These are phyloP conservation scores for Macrosoma leucophasiata DNA, from an alignment of 2,888 invertebrate genomes.

Conservation along the genomic window DNA sequence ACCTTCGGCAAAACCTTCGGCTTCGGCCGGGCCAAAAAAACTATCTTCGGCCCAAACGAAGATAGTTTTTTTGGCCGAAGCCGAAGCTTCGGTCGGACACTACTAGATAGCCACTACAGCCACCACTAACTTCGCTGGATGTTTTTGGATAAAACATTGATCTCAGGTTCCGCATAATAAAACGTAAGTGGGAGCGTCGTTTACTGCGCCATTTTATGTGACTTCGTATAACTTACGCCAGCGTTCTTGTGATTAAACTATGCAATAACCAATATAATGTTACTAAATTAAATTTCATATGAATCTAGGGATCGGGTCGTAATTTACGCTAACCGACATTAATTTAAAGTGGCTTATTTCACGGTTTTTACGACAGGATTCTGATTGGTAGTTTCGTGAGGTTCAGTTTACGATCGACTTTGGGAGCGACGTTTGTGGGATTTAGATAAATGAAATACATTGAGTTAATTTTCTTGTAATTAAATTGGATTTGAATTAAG, in stretches of 20 bases:
- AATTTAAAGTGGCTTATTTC: constrained; percentile 45
- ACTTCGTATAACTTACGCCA: constrained; percentile 48
- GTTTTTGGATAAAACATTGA: constrained; percentile 41
- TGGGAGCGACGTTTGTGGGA: too few relatives aligned
- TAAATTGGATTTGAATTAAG: too few relatives aligned
- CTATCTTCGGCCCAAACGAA: too few relatives aligned
- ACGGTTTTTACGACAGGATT: constrained; percentile 35
- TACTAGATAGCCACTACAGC: too few relatives aligned
- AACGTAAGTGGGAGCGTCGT: constrained; percentile 58
- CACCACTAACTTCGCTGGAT: too few relatives aligned
- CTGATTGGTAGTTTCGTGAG: constrained; percentile 43
- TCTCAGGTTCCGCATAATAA: constrained; percentile 42
- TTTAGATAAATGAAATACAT: too few relatives aligned
- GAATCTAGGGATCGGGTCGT: constrained; percentile 35
- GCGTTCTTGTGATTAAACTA: constrained; percentile 51
- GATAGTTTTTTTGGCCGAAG: too few relatives aligned
- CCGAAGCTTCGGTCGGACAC: too few relatives aligned
- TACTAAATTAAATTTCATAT: constrained; percentile 50
- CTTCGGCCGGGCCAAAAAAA: too few relatives aligned
- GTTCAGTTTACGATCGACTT: constrained; percentile 34
- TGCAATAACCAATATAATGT: constrained; percentile 40
- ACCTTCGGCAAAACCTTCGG: too few relatives aligned
- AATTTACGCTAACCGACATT: constrained; percentile 38
- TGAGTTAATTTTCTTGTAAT: too few relatives aligned
- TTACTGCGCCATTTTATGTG: constrained; percentile 52